Evolutionary conservation across 2,113 vertebrate genomes (phyloP).

Genomic region (Perccottus glenii): DNA sequence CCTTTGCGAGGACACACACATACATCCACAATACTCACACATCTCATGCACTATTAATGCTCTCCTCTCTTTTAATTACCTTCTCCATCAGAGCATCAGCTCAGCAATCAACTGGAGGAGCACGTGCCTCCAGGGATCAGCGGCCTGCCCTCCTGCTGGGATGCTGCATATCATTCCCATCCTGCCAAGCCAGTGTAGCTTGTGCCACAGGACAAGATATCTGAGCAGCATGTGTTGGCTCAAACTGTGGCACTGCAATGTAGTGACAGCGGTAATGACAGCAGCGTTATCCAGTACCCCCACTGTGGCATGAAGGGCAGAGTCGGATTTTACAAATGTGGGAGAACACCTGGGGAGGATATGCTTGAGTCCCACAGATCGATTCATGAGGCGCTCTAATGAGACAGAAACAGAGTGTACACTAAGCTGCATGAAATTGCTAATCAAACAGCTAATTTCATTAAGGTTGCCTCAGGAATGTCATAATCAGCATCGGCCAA

Average conservation of each 20-base stretch:
- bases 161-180: slow-evolving; percentile 37
- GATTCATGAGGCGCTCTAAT: slow-evolving; percentile 42
- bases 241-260: not conserved
- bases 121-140: slow-evolving; percentile 38
- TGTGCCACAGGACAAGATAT: not conserved
- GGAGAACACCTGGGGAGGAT: slow-evolving; percentile 29
- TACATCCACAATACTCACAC: slow-evolving; percentile 4
- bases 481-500: slow-evolving; percentile 43
- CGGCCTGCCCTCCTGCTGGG: slow-evolving; percentile 24
- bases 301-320: slow-evolving; percentile 15
- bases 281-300: not conserved
- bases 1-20: slow-evolving; percentile 10
- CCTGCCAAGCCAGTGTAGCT: slow-evolving; percentile 14
- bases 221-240: not conserved
- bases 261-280: slow-evolving; percentile 5
- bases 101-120: slow-evolving; percentile 46
- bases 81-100: slow-evolving; percentile 61
- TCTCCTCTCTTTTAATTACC: slow-evolving; percentile 67
- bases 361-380: slow-evolving; percentile 17
- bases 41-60: slow-evolving; percentile 64
- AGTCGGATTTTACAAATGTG: slow-evolving; percentile 22
- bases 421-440: slow-evolving; percentile 43
- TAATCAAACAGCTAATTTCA: slow-evolving; percentile 63
- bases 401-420: slow-evolving; percentile 45
- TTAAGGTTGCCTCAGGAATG: slow-evolving; percentile 56